Evolutionary conservation across 2,888 invertebrate genomes (phyloP), one percentile per base, ranked within the genome.

Genomic region (Keiferia lycopersicella): DNA sequence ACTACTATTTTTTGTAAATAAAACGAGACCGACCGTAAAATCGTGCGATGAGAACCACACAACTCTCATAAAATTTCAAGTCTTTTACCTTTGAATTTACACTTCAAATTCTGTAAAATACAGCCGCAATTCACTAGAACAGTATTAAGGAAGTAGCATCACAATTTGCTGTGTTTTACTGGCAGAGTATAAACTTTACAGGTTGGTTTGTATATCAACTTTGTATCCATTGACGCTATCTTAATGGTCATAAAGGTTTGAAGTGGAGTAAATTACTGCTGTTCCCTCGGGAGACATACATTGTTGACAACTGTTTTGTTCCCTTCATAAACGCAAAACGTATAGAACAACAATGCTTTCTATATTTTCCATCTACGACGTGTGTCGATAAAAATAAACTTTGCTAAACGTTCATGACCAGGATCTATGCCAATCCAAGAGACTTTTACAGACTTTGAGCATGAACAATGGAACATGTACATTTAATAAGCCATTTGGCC

Each of bases 181-280:
- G n/a, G 16, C 45, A 45, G 16, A 45, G 16, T 16, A n/a, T 45
- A 45, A 45, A 45, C 45, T 45, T 45, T 16, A 45, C 51, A 53
- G 51, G 70, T 71, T 69, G 70, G 75, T 74, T 74, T 79, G 76
- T 81, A 78, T 80, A 79, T 81, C 79, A 80, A 78, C 77, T 76
- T 75, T 75, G 73, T 77, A 73, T 75, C 74, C 70, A 70, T 70
- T 69, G 69, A 73, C 68, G 73, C 74, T 77, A 81, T 81, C 78
- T 79, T 78, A 78, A 79, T 76, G 76, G 69, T 63, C 71, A 72
- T 71, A 69, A 73, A 74, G 72, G 71, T 70, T 73, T 75, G 72
- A 73, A 73, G 69, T 71, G 68, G 67, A 73, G 71, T 74, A 73
- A 77, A 79, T 77, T 78, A 76, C 74, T 71, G 71, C 56, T 69